Base-by-base conservation (phyloP, 2,888 invertebrate species). In the Drosophila planitibia region DNA sequence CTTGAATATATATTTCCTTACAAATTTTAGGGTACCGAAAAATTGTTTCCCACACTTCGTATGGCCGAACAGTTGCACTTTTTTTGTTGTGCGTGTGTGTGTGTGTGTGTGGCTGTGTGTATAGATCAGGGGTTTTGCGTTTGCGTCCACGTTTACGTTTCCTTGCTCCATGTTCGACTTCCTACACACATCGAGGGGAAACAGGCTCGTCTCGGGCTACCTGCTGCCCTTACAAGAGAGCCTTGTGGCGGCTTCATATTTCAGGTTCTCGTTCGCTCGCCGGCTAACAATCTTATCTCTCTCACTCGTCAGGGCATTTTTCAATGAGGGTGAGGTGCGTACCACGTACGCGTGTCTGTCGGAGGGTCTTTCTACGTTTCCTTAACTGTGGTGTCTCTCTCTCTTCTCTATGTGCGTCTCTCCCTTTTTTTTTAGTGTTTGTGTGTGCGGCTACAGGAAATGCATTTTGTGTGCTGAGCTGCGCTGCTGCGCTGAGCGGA, bases 11-110 rank as follows among this genome's bases (percentile, higher is more conserved):
- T 75, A 82, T 86, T 88, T 89, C 91, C 89, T 79, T 85, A 70
- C 84, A 86, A 81, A 83, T 85, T 85, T 89, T 74, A 77, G 81
- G 82, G 81, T 78, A 82, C 82, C 74, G 82, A 91, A 92, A 91
- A 85, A 91, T 92, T 89, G 89, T 90, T 92, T 92, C 92, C 91
- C 92, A 92, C 92, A 92, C 92, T 92, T 79, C 71, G 76, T 61
- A 75, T 67, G 30, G 57, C 55, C 70, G 83, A 77, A 83, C 85
- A 82, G 88, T 89, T 89, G 87, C 88, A 89, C 75, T 87, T 83
- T 86, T 74, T 57, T 47, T 22, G 7, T 22, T 22, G 4, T 44
- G 5, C 22, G 9, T 37, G 37, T 41, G 25, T 32, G 30, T 70
- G 49, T 63, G 37, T 16, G 16, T 33, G 33, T 33, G 12, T 33